Evolutionary conservation across 2,113 vertebrate species (phyloP).

Genomic region (Micronycteris hirsuta): DNA sequence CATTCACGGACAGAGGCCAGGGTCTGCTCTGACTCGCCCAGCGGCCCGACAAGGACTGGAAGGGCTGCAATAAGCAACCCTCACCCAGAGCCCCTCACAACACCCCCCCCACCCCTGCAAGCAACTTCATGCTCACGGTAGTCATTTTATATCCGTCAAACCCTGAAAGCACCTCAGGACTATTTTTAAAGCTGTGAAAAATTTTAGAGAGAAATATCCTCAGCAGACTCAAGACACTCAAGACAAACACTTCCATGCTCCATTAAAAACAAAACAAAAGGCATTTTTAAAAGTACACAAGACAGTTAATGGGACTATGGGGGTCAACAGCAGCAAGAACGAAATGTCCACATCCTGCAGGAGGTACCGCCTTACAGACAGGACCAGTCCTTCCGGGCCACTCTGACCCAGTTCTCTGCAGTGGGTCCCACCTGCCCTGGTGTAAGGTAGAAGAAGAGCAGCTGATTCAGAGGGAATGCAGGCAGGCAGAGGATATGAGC

Average conservation of each 20-base stretch:
- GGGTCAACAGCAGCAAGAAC: not conserved
- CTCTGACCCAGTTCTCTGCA: conserved; percentile 45
- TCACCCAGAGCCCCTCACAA: not conserved
- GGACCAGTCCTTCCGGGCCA: not conserved
- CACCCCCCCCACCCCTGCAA: not conserved
- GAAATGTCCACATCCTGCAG: not conserved
- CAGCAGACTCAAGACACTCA: conserved; percentile 45
- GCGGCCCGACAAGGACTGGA: not conserved
- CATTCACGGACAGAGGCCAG: not conserved
- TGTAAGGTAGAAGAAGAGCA: conserved; percentile 3
- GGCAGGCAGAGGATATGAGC: not conserved
- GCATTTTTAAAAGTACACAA: not conserved
- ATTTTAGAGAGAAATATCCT: conserved; percentile 21
- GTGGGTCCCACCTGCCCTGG: not conserved
- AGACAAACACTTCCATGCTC: conserved; percentile 47
- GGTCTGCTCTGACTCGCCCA: not conserved
- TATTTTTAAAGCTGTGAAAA: conserved; percentile 73
- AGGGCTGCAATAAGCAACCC: not conserved
- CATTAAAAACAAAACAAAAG: conserved; percentile 20
- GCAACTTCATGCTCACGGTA: conserved; percentile 41
- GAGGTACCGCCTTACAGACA: conserved; percentile 5
- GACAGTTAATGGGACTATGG: not conserved
- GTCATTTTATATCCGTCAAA: conserved; percentile 65
- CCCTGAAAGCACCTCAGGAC: conserved; percentile 46
- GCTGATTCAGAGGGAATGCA: conserved; percentile 17